Evolutionary conservation across 2,113 vertebrate species (phyloP).

Genomic region (Misgurnus anguillicaudatus): DNA sequence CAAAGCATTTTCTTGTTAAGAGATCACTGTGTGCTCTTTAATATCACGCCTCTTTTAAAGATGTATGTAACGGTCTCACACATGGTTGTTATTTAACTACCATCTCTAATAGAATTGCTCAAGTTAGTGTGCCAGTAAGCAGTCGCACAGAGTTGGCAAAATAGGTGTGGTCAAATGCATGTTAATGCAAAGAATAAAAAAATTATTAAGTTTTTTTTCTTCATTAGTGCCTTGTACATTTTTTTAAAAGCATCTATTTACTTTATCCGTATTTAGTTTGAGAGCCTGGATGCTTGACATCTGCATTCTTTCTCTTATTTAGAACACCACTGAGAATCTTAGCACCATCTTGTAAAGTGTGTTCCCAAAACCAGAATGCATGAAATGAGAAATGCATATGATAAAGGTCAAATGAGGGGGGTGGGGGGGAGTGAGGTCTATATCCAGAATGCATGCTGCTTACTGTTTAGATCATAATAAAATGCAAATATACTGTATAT

Average conservation of each 20-base stretch:
- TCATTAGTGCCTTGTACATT: too few species aligned
- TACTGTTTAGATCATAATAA: constrained; percentile 11
- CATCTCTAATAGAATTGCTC: constrained; percentile 47
- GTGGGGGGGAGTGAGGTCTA: neutral
- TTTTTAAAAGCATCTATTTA: neutral
- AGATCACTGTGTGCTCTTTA: constrained; percentile 19
- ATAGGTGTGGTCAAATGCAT: neutral
- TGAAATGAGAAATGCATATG: constrained; percentile 22
- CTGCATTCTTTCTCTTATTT: constrained; percentile 53
- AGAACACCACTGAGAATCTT: constrained; percentile 65
- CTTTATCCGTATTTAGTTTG: neutral
- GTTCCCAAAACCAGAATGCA: constrained; percentile 48
- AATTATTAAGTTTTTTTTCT: neutral
- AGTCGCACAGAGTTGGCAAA: neutral
- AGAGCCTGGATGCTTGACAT: neutral
- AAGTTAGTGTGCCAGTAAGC: constrained; percentile 65
- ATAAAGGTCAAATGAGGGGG: neutral
- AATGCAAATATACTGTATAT: neutral
- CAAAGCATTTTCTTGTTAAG: too few species aligned
- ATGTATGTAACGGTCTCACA: constrained; percentile 48
- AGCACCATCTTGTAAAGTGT: constrained; percentile 56
- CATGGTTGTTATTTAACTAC: constrained; percentile 59
- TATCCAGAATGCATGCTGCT: neutral
- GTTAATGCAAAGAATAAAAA: neutral
- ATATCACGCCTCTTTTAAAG: constrained; percentile 64